Base-by-base conservation (phyloP, 2,113 vertebrate genomes). In the Oreocharis arfaki region DNA sequence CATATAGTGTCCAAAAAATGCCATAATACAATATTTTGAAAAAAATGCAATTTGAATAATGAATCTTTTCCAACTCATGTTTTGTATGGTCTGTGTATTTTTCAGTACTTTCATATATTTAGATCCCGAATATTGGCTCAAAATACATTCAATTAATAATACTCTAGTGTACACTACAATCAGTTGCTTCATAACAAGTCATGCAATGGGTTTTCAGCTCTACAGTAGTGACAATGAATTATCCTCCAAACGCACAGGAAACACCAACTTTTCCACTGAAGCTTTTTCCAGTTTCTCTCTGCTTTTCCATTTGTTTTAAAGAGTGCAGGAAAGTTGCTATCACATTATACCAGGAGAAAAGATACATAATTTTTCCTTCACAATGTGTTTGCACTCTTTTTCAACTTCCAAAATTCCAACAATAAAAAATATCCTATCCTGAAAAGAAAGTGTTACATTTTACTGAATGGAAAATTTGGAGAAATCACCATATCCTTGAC, bases 281-380 rank as follows among this genome's bases (percentile, higher is more conserved):
- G 26, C 28, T 92, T 89, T 93, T 94, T 84, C 73, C 73, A 81
- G 44, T 70, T 86, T 70, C 56, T 82, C 32, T 84, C 78, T 90
- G 44, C 52, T 94, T 95, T 97, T 96, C 80, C 92, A 71, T 32
- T 69, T 87, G 55, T 90, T 96, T 89, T 61, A 73, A 71, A 79
- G 52, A 94, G 61, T 28, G 24, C 44, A 78, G 95, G 92, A 84
- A 97, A 90, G 26, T 86, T 86, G 52, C 37, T 74, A 90, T 75
- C 69, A 56, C 41, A 35, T 84, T 78, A 87, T 89, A 90, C 85
- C 83, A 84, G 49, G 84, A 76, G 56, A 92, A 96, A 94, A 83
- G 41, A 63, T n/a, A 59, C 77, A 67, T 32, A 80, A 46, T 32
- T 84, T 73, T 93, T 94, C 92, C 71, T 70, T 86, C 78, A 68